These are phyloP conservation scores for Tetramorium simillimum DNA, from an alignment of 1,140 invertebrate genomes.

Conservation along the genomic window DNA sequence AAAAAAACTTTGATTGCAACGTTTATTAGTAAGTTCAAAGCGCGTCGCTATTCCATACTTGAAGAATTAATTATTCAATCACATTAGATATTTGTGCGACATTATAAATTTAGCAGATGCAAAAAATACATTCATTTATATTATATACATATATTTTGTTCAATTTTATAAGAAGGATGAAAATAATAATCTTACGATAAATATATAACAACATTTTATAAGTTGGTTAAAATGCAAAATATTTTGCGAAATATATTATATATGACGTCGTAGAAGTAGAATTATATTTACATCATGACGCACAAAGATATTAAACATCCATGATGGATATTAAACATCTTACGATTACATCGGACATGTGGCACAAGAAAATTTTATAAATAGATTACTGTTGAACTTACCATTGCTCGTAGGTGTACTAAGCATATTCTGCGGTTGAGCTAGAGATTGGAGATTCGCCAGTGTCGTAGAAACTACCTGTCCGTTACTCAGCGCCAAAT, in stretches of 20 bases:
- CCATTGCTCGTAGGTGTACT: conserved; percentile 87
- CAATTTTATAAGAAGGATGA: not conserved
- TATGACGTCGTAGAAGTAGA: not conserved
- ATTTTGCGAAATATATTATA: not conserved
- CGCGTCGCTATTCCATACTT: not conserved
- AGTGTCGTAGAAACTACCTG: conserved; percentile 94
- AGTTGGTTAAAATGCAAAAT: not conserved
- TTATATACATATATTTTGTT: not conserved
- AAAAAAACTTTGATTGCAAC: not conserved
- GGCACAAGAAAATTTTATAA: not conserved
- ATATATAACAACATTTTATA: not conserved
- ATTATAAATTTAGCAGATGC: not conserved
- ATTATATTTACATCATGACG: not conserved
- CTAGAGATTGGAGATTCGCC: conserved; percentile 92
- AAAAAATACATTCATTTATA: conserved; percentile 3
- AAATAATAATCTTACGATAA: not conserved
- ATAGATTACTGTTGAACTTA: conserved; percentile 62
- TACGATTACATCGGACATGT: not conserved
- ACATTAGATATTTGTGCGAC: not conserved
- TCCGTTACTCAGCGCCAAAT: conserved; percentile 91
- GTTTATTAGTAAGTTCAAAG: not conserved
- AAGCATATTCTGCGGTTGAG: conserved; percentile 89
- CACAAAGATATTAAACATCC: not conserved
- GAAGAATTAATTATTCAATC: not conserved
- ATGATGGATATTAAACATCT: not conserved